These are phyloP conservation scores for Cosmopolites sordidus DNA, from an alignment of 2,888 invertebrate genomes.

Conservation along the genomic window DNA sequence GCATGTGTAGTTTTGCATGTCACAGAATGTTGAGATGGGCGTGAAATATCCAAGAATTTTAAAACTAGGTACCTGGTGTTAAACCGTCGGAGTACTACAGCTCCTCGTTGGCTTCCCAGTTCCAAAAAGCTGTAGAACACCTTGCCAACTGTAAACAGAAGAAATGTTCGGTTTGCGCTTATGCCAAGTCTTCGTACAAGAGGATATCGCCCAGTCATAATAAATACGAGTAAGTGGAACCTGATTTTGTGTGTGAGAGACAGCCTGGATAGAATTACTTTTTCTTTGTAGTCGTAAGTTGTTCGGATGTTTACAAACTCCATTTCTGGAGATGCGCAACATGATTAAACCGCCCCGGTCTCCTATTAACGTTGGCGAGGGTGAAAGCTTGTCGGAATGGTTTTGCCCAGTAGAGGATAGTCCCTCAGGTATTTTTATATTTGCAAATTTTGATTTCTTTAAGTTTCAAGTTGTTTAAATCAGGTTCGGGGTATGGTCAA, in stretches of 20 bases:
- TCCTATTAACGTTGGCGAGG: conserved; percentile 43
- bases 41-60: no score
- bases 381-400: conserved; percentile 48
- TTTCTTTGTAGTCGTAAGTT: conserved; percentile 52
- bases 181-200: conserved; percentile 56
- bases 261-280: neutral
- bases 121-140: conserved; percentile 54
- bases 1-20: no score
- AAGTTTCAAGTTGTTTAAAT: neutral
- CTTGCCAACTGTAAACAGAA: conserved; percentile 52
- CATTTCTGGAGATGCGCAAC: conserved; percentile 55
- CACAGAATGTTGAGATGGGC: no score
- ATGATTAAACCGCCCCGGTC: conserved; percentile 53
- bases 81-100: conserved; percentile 51
- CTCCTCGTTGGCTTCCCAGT: conserved; percentile 51
- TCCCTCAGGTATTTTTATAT: neutral
- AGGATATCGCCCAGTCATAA: conserved; percentile 45
- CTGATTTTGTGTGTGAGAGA: neutral
- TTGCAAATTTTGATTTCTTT: neutral
- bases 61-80: conserved; percentile 46
- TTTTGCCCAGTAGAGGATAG: conserved; percentile 39
- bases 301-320: conserved; percentile 58
- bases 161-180: conserved; percentile 58
- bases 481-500: conserved; percentile 29
- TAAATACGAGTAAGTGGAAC: conserved; percentile 38